These are phyloP conservation scores for Melanostoma scalare DNA, from an alignment of 2,888 invertebrate genomes.

Conservation along the genomic window DNA sequence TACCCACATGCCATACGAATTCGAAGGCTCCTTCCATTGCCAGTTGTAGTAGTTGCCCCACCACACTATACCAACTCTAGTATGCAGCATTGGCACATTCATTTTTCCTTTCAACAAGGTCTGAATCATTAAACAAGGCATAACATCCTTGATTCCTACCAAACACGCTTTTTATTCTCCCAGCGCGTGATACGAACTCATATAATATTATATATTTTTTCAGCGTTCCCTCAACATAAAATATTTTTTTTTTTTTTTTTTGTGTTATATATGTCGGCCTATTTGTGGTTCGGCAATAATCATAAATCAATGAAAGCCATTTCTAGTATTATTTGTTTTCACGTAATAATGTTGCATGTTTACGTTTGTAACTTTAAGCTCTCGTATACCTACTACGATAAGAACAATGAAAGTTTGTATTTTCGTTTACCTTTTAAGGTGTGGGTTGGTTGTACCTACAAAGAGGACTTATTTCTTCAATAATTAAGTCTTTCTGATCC, in stretches of 20 bases:
- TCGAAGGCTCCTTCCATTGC: too few relatives aligned
- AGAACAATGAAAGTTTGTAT: conserved; percentile 12
- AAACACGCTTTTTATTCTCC: conserved; percentile 6
- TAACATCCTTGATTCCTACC: conserved; percentile 15
- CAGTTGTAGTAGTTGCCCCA: too few relatives aligned
- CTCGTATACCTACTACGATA: conserved; percentile 4
- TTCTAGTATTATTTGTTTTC: neutral
- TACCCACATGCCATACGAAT: too few relatives aligned
- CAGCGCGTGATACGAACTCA: conserved; percentile 24
- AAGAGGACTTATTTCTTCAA: conserved; percentile 24
- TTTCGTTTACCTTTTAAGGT: neutral
- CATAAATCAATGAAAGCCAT: conserved; percentile 37
- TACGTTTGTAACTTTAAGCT: conserved; percentile 14
- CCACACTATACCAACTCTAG: too few relatives aligned
- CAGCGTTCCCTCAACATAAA: conserved; percentile 1
- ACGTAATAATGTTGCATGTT: conserved; percentile 2
- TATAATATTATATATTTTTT: conserved; percentile 1
- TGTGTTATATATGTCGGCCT: neutral
- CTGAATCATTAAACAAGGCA: conserved; percentile 18
- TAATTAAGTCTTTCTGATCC: conserved; percentile 32
- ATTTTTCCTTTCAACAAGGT: neutral
- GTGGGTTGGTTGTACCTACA: neutral
- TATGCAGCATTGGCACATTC: too few relatives aligned
- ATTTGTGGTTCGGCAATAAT: conserved; percentile 13
- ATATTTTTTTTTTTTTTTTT: neutral